phyloP scores from a whole-genome alignment of 2,888 invertebrate genomes.

The Chaitophorus viminalis region DNA sequence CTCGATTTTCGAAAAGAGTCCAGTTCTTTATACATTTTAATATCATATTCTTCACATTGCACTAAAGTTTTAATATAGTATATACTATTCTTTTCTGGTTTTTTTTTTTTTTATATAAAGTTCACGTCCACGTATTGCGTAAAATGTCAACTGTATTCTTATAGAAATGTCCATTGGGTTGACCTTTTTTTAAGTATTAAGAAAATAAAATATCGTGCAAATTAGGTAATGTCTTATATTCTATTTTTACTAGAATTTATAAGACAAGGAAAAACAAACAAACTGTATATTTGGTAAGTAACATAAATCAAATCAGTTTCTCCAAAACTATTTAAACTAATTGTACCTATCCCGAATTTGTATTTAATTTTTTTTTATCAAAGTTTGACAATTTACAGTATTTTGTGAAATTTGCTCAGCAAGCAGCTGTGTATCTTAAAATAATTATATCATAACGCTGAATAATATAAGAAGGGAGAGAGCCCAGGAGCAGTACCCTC shows the following conservation, averaged over 20 bases:
- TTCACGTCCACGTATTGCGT: conserved; percentile 45
- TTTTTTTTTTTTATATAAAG: conserved; percentile 48
- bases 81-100: neutral
- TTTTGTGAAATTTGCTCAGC: too few relatives aligned
- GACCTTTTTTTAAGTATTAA: conserved; percentile 53
- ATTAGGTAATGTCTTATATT: conserved; percentile 18
- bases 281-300: too few relatives aligned
- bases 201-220: conserved; percentile 40
- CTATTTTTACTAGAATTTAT: conserved; percentile 1
- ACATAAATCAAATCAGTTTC: too few relatives aligned
- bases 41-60: conserved; percentile 6
- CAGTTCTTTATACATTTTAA: neutral
- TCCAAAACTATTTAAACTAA: too few relatives aligned
- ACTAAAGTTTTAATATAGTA: neutral
- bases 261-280: neutral
- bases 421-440: too few relatives aligned
- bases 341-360: too few relatives aligned
- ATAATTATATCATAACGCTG: too few relatives aligned
- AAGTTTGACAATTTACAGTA: too few relatives aligned
- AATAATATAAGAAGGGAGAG: too few relatives aligned
- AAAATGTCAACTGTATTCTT: conserved; percentile 60
- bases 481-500: too few relatives aligned
- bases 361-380: too few relatives aligned
- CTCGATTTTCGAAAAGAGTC: neutral
- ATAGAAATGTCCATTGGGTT: conserved; percentile 51